These are phyloP conservation scores for Geococcyx californianus DNA, from an alignment of 2,113 vertebrate species.

Conservation along the genomic window DNA sequence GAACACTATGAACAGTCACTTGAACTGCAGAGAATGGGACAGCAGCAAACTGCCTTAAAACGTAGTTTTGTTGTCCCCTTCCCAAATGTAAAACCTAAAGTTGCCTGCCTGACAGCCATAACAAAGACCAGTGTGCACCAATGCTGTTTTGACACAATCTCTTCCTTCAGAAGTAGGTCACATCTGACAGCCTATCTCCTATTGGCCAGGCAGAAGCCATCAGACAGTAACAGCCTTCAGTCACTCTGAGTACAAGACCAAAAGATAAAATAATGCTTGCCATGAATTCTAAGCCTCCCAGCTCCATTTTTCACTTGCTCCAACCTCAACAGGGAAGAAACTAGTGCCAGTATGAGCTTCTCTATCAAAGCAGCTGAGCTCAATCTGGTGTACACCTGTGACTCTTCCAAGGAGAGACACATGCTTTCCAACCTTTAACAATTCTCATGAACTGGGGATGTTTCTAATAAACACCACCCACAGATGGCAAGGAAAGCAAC, in stretches of 20 bases:
- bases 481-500: background rate
- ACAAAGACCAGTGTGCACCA: fast-evolving
- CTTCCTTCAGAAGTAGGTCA: conserved; percentile 36
- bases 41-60: background rate
- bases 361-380: fast-evolving
- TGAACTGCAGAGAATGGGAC: background rate
- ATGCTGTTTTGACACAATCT: background rate
- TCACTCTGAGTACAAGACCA: background rate
- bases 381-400: background rate
- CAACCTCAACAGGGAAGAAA: background rate
- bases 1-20: background rate
- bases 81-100: conserved; percentile 20
- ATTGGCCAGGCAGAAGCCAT: background rate
- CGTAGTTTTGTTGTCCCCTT: background rate
- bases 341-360: fast-evolving
- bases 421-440: background rate
- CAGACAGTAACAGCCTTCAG: conserved; percentile 22
- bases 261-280: too few relatives aligned
- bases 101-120: background rate
- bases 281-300: fast-evolving
- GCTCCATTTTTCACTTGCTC: background rate
- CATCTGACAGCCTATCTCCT: background rate
- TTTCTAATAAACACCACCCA: background rate
- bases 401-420: background rate
- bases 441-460: background rate